These are phyloP conservation scores for Dusona sp. DNA, from an alignment of 2,888 invertebrate genomes.

Conservation along the genomic window DNA sequence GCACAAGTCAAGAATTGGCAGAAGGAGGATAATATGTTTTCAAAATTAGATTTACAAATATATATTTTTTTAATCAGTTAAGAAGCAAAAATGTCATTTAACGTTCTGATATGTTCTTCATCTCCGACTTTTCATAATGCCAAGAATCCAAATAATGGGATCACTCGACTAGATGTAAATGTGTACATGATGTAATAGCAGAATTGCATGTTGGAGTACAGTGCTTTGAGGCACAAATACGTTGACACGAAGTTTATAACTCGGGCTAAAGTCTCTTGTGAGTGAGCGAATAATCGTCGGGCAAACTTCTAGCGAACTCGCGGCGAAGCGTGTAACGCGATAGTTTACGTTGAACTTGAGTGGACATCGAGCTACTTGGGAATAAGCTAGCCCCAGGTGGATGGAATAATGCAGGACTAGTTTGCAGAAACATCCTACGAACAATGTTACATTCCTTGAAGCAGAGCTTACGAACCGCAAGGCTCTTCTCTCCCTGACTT, in stretches of 20 bases:
- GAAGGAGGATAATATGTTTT: not conserved
- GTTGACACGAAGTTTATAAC: constrained; percentile 1
- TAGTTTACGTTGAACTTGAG: constrained; percentile 73
- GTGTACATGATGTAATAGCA: not conserved
- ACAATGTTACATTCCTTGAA: constrained; percentile 14
- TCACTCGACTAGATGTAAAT: not conserved
- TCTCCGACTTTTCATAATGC: no score
- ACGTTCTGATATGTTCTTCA: not conserved
- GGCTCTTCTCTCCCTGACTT: not conserved
- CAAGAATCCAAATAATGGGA: not conserved
- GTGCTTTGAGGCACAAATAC: not conserved
- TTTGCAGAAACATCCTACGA: not conserved
- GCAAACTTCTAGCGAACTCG: constrained; percentile 51
- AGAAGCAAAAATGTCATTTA: not conserved
- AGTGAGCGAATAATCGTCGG: constrained; percentile 56
- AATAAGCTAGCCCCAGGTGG: constrained; percentile 65
- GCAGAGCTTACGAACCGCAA: not conserved
- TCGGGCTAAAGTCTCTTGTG: not conserved
- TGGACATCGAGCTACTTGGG: constrained; percentile 66
- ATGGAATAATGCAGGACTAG: constrained; percentile 56
- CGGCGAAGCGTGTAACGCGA: constrained; percentile 68
- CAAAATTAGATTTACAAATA: not conserved
- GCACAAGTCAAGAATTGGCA: not conserved
- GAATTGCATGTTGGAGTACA: not conserved
- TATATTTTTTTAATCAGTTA: no score